Conservation (phyloP, 2,888 invertebrate species). For the Nymphalis polychloros region DNA sequence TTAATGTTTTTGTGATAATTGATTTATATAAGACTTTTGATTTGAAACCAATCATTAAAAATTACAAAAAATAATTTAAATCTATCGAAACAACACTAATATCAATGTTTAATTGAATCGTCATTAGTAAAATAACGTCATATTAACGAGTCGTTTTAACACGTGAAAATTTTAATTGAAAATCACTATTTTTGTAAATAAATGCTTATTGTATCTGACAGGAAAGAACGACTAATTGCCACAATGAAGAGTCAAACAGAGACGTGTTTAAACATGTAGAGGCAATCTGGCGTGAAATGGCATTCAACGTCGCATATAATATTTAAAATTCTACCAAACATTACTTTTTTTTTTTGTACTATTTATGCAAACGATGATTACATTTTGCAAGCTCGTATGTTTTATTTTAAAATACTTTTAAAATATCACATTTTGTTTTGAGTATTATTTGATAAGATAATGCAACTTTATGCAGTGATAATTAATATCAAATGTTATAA, state of each 20-base stretch:
- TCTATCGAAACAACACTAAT: no score
- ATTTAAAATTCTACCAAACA: slow-evolving; percentile 9
- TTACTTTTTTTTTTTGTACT: not conserved
- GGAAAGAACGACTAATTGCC: slow-evolving; percentile 4
- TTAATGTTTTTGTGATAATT: no score
- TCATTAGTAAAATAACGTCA: no score
- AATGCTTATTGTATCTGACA: slow-evolving; percentile 2
- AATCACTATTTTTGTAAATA: not conserved
- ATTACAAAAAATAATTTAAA: no score
- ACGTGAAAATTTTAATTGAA: not conserved
- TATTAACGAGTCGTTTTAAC: no score
- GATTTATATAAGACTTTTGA: no score
- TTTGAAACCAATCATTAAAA: no score
- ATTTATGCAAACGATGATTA: slow-evolving; percentile 5
- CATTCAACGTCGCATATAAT: slow-evolving; percentile 5
- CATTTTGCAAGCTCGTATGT: not conserved
- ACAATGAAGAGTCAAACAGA: slow-evolving; percentile 13
- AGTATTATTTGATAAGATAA: not conserved
- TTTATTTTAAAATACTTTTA: not conserved
- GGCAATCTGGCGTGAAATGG: not conserved
- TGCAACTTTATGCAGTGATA: not conserved
- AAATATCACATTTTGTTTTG: not conserved
- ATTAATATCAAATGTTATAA: no score
- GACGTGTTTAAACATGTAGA: slow-evolving; percentile 3
- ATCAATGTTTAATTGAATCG: no score